Evolutionary conservation across 2,797 vertebrate species (phyloP).

Genomic region (Sebastes hubbsi): DNA sequence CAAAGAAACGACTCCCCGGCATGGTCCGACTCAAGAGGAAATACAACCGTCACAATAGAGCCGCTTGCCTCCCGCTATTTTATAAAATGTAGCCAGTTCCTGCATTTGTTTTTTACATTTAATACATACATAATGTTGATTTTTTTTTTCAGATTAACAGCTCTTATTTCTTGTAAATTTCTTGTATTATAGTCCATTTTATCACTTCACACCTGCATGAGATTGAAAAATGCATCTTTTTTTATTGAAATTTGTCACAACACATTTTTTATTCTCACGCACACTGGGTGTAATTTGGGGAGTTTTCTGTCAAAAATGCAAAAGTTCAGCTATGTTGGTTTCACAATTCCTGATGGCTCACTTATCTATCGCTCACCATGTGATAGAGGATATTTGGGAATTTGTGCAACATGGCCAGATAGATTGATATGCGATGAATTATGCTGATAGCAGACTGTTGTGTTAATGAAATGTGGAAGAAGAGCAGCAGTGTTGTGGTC

Average conservation of each 20-base stretch:
- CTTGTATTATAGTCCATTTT: neutral
- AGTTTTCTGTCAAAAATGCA: slow-evolving; percentile 1
- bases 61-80: slow-evolving; percentile 28
- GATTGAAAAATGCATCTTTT: neutral
- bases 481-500: slow-evolving; percentile 56
- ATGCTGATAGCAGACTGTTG: slow-evolving; percentile 17
- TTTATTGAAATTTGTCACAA: neutral
- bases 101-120: slow-evolving; percentile 9
- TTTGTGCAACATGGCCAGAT: slow-evolving; percentile 3
- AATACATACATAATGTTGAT: neutral
- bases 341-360: neutral
- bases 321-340: slow-evolving; percentile 18
- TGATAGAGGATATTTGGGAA: neutral
- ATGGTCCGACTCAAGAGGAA: slow-evolving; percentile 44
- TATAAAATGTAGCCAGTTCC: neutral
- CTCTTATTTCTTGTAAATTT: neutral
- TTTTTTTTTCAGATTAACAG: neutral
- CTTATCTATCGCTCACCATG: neutral
- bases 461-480: slow-evolving; percentile 51
- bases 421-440: slow-evolving; percentile 13
- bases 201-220: neutral
- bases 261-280: neutral
- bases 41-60: slow-evolving; percentile 34
- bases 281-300: neutral
- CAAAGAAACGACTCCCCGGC: slow-evolving; percentile 71